Evolutionary conservation across 2,797 vertebrate species (phyloP), one percentile per base, ranked within the genome.

Genomic region (Parauchenoglanis ngamensis): DNA sequence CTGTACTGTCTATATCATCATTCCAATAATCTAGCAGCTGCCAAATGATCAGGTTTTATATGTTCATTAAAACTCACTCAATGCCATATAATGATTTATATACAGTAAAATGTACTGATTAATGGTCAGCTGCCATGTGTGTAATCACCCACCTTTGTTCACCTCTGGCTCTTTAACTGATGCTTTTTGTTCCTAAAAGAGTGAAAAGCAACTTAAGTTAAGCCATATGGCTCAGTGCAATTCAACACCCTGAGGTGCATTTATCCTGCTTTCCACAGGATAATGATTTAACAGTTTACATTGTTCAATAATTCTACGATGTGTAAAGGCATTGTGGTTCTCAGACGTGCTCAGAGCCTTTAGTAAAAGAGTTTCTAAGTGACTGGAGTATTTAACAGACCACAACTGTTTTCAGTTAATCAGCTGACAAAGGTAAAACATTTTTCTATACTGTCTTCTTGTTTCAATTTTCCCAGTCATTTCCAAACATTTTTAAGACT

Each of bases 121-220:
- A 59, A 52, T 67, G 44, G 17, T 54, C 46, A 81, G 68, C 59
- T 44, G 63, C 56, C n/a, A 59, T 28, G 19, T 49, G 54, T 83
- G 10, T 54, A 83, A 70, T 56, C 28, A 84, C 54, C 70, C 75
- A 93, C 91, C 90, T 89, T 89, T 68, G 76, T 91, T 89, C 86
- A 84, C 82, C 49, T 57, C 65, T 40, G 70, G 85, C 13, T 87
- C 86, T 83, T 92, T 89, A 83, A 91, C 83, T 35, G 75, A n/a
- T 12, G 52, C 87, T 87, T 90, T 91, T 67, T 75, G 89, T 35
- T 86, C 90, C 92, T 94, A 85, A 70, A 84, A 49, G 46, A 46
- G 13, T 46, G 44, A 89, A 65, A 57, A 49, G 73, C n/a, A 83
- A 57, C 40, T 82, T 77, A 31, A 46, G 35, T 12, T 52, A 76